Base-by-base conservation (phyloP, 2,113 vertebrate genomes). In the Onychostoma macrolepis region DNA sequence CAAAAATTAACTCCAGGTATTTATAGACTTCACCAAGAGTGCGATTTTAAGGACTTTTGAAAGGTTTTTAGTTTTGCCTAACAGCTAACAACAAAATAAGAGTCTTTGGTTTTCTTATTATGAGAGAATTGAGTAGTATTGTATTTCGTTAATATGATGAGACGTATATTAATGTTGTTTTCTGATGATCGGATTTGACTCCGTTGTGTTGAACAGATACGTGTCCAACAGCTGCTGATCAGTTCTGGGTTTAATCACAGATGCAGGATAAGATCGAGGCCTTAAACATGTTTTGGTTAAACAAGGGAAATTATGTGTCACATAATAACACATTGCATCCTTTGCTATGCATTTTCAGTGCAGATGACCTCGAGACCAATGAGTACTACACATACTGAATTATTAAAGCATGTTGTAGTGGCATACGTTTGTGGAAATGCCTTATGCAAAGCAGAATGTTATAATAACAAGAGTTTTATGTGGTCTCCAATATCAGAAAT, bases 1-100 rank as follows among this genome's bases (percentile, higher is more conserved):
- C 36, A 38, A 9, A 82, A 30, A 65, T 45, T 48, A 65, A 67
- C 41, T 30, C 13, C 80, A 48, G 80, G 80, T 82, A 67, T 43
- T 81, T 26, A 45, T 17, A 17, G 6, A 41, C 4, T 67, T 67
- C 4, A 82, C 26, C 3, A 26, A 26, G 2, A 9, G 58, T 28
- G 56, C 24, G 24, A 2, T 82, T 30, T 28, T 6, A 75, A 26
- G 4, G 24, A 75, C 38, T 75, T 26, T 58, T 45, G 72, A 9
- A 65, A 67, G 26, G 58, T 5, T 65, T 28, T n/a, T 19, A 43
- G n/a, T 28, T 15, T 80, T 41, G 56, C 21, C 2, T 1, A 10
- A 15, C 0, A 2, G 2, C 4, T 4, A 3, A 45, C n/a, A 45
- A 21, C 80, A 82, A 48, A 82, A 82, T 82, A 82, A 82, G 41